Percentiles rank a stretch among this genome's conserved stretches.
Evolutionary conservation across 2,113 vertebrate species (phyloP).

Genomic region (Junco hyemalis): DNA sequence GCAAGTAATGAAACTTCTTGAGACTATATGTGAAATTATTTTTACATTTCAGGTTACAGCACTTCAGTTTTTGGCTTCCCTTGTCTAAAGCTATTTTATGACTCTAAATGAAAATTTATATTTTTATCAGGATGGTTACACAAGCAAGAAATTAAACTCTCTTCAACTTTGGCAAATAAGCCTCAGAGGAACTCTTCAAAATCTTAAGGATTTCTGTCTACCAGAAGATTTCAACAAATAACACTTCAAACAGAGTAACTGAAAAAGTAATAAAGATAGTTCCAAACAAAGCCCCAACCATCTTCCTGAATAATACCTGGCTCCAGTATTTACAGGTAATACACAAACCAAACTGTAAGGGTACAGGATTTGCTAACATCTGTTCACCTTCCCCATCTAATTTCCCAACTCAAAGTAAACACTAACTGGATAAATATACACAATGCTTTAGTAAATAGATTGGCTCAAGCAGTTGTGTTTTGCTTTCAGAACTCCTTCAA

Average conservation of each 20-base stretch:
- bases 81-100: constrained; percentile 29
- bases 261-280: neutral
- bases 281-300: neutral
- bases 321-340: neutral
- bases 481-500: neutral
- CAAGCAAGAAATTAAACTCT: constrained; percentile 48
- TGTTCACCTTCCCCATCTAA: neutral
- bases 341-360: neutral
- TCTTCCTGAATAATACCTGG: neutral
- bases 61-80: constrained; percentile 17
- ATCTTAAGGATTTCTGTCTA: neutral
- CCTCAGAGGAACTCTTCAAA: neutral
- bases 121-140: constrained; percentile 13
- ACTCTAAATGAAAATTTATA: neutral
- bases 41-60: neutral
- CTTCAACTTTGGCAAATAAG: neutral
- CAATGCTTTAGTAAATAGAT: neutral
- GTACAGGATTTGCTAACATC: neutral
- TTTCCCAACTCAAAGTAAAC: neutral
- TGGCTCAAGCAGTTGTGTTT: neutral
- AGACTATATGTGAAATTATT: neutral
- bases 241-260: neutral
- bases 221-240: neutral
- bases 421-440: neutral
- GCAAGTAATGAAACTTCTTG: neutral